phyloP scores from a whole-genome alignment of 2,113 vertebrate genomes.

The Bungarus multicinctus region DNA sequence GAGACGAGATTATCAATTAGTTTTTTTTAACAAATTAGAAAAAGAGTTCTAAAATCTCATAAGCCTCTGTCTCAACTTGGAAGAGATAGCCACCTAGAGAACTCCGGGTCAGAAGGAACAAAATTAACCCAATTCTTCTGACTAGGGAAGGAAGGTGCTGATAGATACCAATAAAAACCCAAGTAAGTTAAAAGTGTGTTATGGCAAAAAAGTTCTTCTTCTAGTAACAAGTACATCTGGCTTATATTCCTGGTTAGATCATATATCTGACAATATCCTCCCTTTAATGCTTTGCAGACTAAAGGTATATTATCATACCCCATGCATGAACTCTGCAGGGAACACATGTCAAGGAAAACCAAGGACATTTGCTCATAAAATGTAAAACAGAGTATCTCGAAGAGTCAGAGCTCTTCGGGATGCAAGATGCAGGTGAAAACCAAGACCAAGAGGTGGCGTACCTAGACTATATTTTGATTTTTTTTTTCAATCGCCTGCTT shows the following conservation, averaged over 20 bases:
- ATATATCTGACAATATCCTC: slow-evolving; percentile 69
- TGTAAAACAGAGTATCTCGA: neutral
- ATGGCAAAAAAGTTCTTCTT: slow-evolving; percentile 49
- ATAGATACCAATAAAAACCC: slow-evolving; percentile 54
- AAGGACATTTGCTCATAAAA: slow-evolving; percentile 44
- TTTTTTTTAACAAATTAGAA: neutral
- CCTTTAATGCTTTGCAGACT: slow-evolving; percentile 69
- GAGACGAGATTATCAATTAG: neutral
- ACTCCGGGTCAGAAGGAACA: slow-evolving; percentile 35
- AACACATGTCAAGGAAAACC: slow-evolving; percentile 53
- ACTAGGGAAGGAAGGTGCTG: slow-evolving; percentile 60
- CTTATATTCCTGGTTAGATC: slow-evolving; percentile 68
- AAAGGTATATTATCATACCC: slow-evolving; percentile 67
- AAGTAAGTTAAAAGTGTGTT: slow-evolving; percentile 42
- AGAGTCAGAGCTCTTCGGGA: neutral
- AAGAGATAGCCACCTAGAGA: slow-evolving; percentile 33
- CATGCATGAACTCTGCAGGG: slow-evolving; percentile 65
- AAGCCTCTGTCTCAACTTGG: slow-evolving; percentile 33
- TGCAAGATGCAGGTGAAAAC: neutral
- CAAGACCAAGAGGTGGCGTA: slow-evolving; percentile 61
- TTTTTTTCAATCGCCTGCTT: accelerated
- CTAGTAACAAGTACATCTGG: slow-evolving; percentile 63
- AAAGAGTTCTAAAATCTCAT: neutral
- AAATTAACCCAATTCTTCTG: slow-evolving; percentile 40
- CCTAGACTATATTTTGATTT: slow-evolving; percentile 13